Evolutionary conservation across 2,888 invertebrate genomes (phyloP).

Genomic region (Xanthia togata): DNA sequence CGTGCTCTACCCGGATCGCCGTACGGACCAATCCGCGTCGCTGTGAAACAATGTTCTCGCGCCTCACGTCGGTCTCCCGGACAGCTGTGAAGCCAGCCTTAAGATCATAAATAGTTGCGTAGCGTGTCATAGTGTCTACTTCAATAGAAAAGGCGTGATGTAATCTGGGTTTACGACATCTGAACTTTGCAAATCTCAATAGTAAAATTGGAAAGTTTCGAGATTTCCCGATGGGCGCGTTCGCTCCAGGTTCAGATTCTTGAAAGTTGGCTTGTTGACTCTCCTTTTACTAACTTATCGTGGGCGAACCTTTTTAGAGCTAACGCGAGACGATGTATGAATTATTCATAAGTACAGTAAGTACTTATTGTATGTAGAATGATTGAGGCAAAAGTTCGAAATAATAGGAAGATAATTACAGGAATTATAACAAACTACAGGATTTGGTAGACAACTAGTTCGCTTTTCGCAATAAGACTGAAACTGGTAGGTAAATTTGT

Average conservation of each 20-base stretch:
- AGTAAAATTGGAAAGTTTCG: constrained; percentile 35
- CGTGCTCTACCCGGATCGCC: no score
- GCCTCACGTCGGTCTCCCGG: no score
- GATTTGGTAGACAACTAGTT: neutral
- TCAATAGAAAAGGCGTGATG: neutral
- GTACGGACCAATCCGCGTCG: no score
- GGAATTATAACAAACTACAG: neutral
- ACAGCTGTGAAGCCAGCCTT: no score
- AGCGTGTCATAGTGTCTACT: neutral
- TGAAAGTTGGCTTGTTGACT: constrained; percentile 57
- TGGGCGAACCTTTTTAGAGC: constrained; percentile 38
- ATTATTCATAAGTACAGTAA: constrained; percentile 47
- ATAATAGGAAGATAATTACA: neutral
- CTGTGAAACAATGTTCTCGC: no score
- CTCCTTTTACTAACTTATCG: constrained; percentile 43
- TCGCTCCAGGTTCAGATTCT: constrained; percentile 41
- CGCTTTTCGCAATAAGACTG: neutral
- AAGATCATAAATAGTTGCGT: neutral
- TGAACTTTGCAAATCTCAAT: constrained; percentile 50
- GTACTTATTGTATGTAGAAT: constrained; percentile 24
- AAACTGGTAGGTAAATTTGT: neutral
- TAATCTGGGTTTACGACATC: constrained; percentile 22
- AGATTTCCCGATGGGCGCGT: constrained; percentile 53
- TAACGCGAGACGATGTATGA: constrained; percentile 34
- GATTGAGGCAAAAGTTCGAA: neutral